Conservation (phyloP, 2,888 invertebrate genomes). For the Drepanosiphum platanoidis region DNA sequence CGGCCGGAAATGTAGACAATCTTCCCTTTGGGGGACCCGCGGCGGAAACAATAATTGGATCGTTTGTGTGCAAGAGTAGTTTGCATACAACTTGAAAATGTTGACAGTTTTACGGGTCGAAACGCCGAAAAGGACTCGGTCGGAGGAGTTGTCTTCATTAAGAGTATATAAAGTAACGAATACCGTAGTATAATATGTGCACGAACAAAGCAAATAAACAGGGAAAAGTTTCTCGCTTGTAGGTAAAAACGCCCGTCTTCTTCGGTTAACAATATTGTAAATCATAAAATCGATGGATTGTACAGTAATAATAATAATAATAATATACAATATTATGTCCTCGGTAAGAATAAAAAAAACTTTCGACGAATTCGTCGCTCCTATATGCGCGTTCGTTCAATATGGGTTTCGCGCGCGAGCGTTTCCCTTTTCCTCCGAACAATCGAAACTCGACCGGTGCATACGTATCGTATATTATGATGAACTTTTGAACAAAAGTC, state of each 20-base stretch:
- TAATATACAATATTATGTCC: neutral
- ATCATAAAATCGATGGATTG: neutral
- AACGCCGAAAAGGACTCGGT: conserved; percentile 23
- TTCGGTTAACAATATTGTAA: neutral
- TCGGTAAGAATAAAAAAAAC: neutral
- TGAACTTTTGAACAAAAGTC: too few relatives aligned
- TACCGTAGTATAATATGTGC: too few relatives aligned
- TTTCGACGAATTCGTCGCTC: neutral
- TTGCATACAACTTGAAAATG: conserved; percentile 44
- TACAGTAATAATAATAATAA: too few relatives aligned
- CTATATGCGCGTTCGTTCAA: too few relatives aligned
- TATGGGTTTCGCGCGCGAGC: too few relatives aligned
- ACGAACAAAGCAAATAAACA: conserved; percentile 11
- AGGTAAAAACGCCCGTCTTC: neutral
- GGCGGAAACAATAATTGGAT: conserved; percentile 35
- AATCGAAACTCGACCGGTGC: too few relatives aligned
- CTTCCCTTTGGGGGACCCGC: neutral
- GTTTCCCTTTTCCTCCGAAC: too few relatives aligned
- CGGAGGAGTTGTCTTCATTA: conserved; percentile 31
- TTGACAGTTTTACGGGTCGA: conserved; percentile 44
- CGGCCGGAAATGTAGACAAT: neutral
- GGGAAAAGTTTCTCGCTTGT: neutral
- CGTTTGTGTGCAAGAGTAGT: conserved; percentile 38
- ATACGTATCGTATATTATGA: too few relatives aligned
- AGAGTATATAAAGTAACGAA: neutral